Percentiles rank a stretch among this genome's conserved stretches.
phyloP scores from a whole-genome alignment of 1,140 invertebrate genomes.

The Mesaphorura yosii region DNA sequence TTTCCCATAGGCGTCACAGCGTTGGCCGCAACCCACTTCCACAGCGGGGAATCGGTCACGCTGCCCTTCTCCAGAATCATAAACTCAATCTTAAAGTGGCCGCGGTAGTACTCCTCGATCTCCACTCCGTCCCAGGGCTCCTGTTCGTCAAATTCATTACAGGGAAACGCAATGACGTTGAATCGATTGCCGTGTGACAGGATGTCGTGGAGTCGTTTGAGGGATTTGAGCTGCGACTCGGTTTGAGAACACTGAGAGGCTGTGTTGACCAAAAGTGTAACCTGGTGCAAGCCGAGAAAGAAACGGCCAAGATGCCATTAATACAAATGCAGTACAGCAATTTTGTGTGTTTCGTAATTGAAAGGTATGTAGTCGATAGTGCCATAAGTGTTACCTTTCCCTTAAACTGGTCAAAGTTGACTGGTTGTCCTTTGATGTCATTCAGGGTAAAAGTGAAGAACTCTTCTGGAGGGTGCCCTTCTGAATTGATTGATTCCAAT shows the following conservation, averaged over 20 bases:
- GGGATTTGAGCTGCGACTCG: slow-evolving; percentile 41
- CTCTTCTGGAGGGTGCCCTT: not conserved
- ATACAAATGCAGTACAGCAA: too few relatives aligned
- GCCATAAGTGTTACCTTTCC: not conserved
- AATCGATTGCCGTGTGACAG: slow-evolving; percentile 34
- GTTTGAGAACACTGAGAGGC: slow-evolving; percentile 49
- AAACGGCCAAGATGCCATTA: too few relatives aligned
- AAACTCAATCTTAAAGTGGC: slow-evolving; percentile 37
- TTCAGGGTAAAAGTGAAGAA: not conserved
- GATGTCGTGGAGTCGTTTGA: slow-evolving; percentile 42
- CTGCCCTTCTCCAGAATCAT: slow-evolving; percentile 43
- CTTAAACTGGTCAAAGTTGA: slow-evolving; percentile 31
- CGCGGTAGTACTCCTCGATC: slow-evolving; percentile 37
- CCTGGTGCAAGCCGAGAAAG: too few relatives aligned
- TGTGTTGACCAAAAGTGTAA: slow-evolving; percentile 46
- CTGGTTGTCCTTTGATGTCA: slow-evolving; percentile 34
- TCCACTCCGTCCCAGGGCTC: slow-evolving; percentile 37
- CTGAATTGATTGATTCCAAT: not conserved
- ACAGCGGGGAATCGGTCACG: slow-evolving; percentile 46
- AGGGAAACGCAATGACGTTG: slow-evolving; percentile 30
- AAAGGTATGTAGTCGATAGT: too few relatives aligned
- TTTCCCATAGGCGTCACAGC: slow-evolving; percentile 40
- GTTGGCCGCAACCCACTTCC: slow-evolving; percentile 36
- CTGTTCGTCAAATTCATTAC: slow-evolving; percentile 44
- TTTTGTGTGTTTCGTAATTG: too few relatives aligned